A percentile compares a stretch with the other conserved stretches of the same genome.
phyloP scores from a whole-genome alignment of 2,888 invertebrate species.

The Leptopilina drosophilae region DNA sequence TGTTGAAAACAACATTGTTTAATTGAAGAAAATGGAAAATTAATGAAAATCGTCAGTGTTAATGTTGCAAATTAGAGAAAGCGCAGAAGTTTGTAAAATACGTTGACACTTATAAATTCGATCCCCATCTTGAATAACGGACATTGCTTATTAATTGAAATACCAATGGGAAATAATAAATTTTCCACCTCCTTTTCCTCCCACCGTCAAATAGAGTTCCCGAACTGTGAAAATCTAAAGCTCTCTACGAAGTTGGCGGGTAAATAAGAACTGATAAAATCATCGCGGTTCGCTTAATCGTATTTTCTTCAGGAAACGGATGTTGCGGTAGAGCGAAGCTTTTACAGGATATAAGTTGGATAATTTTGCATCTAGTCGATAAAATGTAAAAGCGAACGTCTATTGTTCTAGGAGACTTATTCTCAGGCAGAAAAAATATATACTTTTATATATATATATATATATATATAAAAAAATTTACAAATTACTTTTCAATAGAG shows the following conservation, averaged over 20 bases:
- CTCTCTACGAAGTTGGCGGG: conserved; percentile 44
- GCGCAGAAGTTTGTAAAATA: not conserved
- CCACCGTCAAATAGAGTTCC: not conserved
- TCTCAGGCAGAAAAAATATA: no score
- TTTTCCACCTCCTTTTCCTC: not conserved
- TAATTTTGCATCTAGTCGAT: conserved; percentile 28
- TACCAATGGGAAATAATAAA: conserved; percentile 15
- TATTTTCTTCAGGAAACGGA: conserved; percentile 43
- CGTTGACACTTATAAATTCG: not conserved
- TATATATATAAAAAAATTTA: not conserved
- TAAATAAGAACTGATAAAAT: conserved; percentile 56
- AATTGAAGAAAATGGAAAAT: no score
- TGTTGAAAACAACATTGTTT: no score
- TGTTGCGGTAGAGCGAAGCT: conserved; percentile 30
- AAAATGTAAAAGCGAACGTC: not conserved
- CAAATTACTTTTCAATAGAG: not conserved
- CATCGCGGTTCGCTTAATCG: conserved; percentile 49
- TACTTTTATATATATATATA: no score
- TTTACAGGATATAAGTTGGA: conserved; percentile 33
- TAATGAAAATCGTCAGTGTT: no score
- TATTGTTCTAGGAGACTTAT: not conserved
- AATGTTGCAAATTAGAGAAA: not conserved
- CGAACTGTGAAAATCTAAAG: conserved; percentile 23
- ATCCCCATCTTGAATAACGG: not conserved
- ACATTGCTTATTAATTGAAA: conserved; percentile 20